Base-by-base conservation (phyloP, 2,888 invertebrate genomes). In the Drosophila siamana region DNA sequence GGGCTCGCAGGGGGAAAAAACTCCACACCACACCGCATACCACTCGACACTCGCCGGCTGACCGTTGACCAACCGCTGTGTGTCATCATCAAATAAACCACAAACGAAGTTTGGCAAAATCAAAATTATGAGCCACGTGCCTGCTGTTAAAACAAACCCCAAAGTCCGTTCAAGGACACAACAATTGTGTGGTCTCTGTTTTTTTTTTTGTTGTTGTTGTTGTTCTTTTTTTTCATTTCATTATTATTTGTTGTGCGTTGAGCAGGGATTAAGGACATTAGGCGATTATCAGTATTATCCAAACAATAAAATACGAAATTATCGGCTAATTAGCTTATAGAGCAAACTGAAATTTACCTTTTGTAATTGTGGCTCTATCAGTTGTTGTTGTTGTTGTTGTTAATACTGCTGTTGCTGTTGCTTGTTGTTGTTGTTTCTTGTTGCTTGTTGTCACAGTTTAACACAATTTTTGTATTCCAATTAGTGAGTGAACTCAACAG, bases 321-420 rank as follows among this genome's bases (percentile, higher is more conserved):
- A 71, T 55, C 51, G 40, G 40, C 46, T 78, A 84, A 86, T 85
- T 73, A 66, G 64, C 64, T 66, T 50, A 74, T 41, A 55, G 54
- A 68, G 57, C 56, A 40, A 78, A 74, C 63, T 16, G 28, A 41
- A 36, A 61, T 63, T 74, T 75, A 88, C 83, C 88, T 83, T 61
- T 16, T 26, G n/a, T 61, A 28, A 54, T 43, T 51, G 13, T 36
- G 16, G 16, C n/a, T 51, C 15, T 15, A 28, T 19, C 16, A 26
- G 22, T 38, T 26, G 41, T 60, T 36, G 13, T 46, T 19, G n/a
- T 13, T 59, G 19, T 57, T 47, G 43, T 28, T 38, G 16, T 57
- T 61, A 15, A 19, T n/a, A n/a, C n/a, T 19, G 24, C 4, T 47
- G 15, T 24, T 24, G 2, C 22, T 57, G 50, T 33, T 66, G 55